These are phyloP conservation scores for Zoroaster sp. DNA, from an alignment of 53 echinoderm and acorn worm species.

Conservation along the genomic window DNA sequence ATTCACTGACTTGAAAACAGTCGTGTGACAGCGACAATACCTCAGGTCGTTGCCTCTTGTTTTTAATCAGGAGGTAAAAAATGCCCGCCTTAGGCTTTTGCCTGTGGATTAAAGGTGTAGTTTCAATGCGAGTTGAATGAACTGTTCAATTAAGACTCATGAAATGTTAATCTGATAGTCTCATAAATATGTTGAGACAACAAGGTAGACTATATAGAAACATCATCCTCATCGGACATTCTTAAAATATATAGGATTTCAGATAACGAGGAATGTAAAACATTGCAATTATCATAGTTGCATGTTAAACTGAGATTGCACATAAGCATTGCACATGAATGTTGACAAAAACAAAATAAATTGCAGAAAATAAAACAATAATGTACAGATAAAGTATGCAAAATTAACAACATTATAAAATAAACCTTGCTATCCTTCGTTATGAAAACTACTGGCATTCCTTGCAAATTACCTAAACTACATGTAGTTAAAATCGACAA, in stretches of 20 bases:
- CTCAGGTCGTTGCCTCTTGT: conserved; percentile 25
- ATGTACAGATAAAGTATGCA: not conserved
- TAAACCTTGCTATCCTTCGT: not conserved
- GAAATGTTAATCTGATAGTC: conserved; percentile 16
- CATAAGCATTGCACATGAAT: not conserved
- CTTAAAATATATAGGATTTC: not conserved
- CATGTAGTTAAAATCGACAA: no score
- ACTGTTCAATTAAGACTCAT: conserved; percentile 44
- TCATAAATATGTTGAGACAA: not conserved
- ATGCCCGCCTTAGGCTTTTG: not conserved
- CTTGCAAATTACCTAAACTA: no score
- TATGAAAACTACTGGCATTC: no score
- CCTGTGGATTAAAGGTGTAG: conserved; percentile 42
- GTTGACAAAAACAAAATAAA: not conserved
- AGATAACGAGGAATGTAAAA: not conserved
- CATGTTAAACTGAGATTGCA: not conserved
- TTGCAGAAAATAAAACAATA: not conserved
- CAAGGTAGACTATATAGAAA: not conserved
- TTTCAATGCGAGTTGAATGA: conserved; percentile 32
- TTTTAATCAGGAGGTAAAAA: conserved; percentile 38
- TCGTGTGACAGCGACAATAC: not conserved
- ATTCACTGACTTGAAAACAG: not conserved
- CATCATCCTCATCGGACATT: not conserved
- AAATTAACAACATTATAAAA: not conserved
- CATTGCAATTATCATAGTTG: no score